Evolutionary conservation across 2,888 invertebrate genomes (phyloP).

Genomic region (Cyrtodaria siliqua): DNA sequence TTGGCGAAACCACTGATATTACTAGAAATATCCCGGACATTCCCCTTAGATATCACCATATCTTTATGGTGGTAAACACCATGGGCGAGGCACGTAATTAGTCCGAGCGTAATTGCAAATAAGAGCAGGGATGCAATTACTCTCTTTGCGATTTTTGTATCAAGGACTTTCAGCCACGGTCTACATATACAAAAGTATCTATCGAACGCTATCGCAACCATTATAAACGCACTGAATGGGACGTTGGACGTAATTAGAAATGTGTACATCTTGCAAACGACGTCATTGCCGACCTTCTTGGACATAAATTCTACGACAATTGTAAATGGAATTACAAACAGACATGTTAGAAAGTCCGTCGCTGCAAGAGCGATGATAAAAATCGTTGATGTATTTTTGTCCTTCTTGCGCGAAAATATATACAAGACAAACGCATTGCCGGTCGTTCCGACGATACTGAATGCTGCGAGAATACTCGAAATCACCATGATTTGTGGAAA

Average conservation of each 20-base stretch:
- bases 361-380: slow-evolving; percentile 81
- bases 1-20: too few species aligned
- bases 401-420: slow-evolving; percentile 77
- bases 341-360: slow-evolving; percentile 82
- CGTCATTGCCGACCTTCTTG: slow-evolving; percentile 74
- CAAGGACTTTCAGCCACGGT: slow-evolving; percentile 69
- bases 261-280: slow-evolving; percentile 79
- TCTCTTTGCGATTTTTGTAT: slow-evolving; percentile 48
- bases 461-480: slow-evolving; percentile 70
- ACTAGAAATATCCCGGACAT: too few species aligned
- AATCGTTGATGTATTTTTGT: slow-evolving; percentile 80
- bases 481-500: slow-evolving; percentile 54
- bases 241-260: slow-evolving; percentile 81
- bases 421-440: slow-evolving; percentile 84
- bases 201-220: slow-evolving; percentile 83
- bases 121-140: slow-evolving; percentile 48
- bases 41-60: background rate
- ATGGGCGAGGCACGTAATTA: slow-evolving; percentile 58
- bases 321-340: slow-evolving; percentile 81
- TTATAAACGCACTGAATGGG: slow-evolving; percentile 81
- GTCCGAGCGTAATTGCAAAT: slow-evolving; percentile 48
- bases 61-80: slow-evolving; percentile 54
- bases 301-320: slow-evolving; percentile 79
- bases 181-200: slow-evolving; percentile 83
- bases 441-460: slow-evolving; percentile 80